Evolutionary conservation across 2,888 invertebrate species (phyloP), one percentile per base, ranked within the genome.

Genomic region (Lepetodrilus schrolli): DNA sequence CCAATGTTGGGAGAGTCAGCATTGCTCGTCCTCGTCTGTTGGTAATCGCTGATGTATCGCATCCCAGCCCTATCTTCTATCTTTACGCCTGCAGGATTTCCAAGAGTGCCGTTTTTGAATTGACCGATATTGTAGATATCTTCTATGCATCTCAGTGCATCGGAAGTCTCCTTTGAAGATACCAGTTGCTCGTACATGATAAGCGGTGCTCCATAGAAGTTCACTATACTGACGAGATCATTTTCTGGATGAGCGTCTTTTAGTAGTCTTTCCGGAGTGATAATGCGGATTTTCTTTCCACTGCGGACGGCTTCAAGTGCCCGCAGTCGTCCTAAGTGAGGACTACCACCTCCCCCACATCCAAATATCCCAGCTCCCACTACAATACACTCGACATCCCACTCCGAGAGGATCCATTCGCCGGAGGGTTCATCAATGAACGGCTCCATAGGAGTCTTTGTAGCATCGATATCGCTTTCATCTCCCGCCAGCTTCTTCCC

Each of bases 321-420:
- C 7, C 82, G 38, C 8, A 87, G 50, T 66, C 82, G 79, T 8
- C 85, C 88, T 7, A 86, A 26, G 71, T 87, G 79, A 0, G 89
- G 87, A 70, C 78, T 86, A 4, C 88, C 89, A 4, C 89, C 89
- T 0, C 89, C 89, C 2, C 89, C 89, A 74, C 85, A 86, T 3
- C 89, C 89, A 7, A 88, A 75, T 30, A 89, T 87, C 0, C 88
- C 89, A 0, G 89, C 85, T 1, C 89, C 89, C 2, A 88, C 80
- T 66, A 82, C 82, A 13, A 89, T 81, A 51, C 88, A 89, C 72
- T 89, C 87, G 51, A 89, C 80, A 71, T 89, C 89, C 76, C 82
- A 87, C 30, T 78, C 83, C 0, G 79, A 81, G 10, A 89, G 66
- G 5, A 81, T 66, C 89, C 89, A 89, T 72, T 87, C 87, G 0